Conservation (phyloP, 37 sponge, comb jelly and placozoan genomes). For the Aplysina aerophoba region DNA sequence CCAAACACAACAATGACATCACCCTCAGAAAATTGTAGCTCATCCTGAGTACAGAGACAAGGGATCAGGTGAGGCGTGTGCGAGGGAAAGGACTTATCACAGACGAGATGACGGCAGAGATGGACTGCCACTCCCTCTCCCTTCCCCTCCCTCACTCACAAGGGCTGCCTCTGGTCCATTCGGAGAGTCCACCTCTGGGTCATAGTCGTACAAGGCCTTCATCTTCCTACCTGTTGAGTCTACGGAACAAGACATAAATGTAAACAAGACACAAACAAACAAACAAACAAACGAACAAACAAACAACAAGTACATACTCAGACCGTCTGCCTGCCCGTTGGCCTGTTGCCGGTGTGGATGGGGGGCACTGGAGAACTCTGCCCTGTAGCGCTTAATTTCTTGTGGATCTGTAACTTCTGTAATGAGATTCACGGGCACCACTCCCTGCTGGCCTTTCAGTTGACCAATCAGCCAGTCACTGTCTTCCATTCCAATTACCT, state of each 20-base stretch:
- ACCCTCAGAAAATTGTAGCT: conserved; percentile 58
- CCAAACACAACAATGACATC: conserved; percentile 65
- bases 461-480: conserved; percentile 15
- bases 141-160: not conserved
- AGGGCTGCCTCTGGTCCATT: conserved; percentile 34
- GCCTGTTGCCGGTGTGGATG: not conserved
- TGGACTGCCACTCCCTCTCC: not conserved
- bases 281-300: not conserved
- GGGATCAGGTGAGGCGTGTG: not conserved
- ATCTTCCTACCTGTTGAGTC: conserved; percentile 31
- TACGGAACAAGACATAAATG: not conserved
- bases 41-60: conserved; percentile 43
- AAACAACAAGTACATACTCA: not conserved
- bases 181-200: conserved; percentile 59
- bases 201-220: conserved; percentile 63
- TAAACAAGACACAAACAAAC: not conserved
- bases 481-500: conserved; percentile 22
- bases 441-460: conserved; percentile 7
- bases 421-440: conserved; percentile 14
- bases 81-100: not conserved
- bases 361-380: not conserved
- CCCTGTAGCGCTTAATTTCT: not conserved
- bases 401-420: not conserved
- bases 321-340: not conserved
- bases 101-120: not conserved